phyloP scores from a whole-genome alignment of 2,888 invertebrate species.

The Temnothorax unifasciatus region DNA sequence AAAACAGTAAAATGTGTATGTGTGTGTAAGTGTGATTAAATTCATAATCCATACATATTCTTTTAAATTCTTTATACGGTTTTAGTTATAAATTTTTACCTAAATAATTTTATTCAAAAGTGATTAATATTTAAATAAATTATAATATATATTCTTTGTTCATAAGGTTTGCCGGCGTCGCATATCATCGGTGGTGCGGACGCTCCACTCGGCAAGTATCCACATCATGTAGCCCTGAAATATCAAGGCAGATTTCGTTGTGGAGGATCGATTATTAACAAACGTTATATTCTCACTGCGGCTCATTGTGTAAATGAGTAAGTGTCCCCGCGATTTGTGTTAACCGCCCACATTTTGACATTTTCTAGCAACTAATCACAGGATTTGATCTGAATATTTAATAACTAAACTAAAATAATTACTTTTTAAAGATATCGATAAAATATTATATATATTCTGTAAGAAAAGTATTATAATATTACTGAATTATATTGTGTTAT shows the following conservation, averaged over 20 bases:
- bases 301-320: slow-evolving; percentile 88
- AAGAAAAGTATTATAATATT: too few relatives aligned
- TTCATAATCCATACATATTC: background rate
- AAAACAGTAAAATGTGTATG: background rate
- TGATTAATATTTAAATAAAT: background rate
- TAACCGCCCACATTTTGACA: background rate
- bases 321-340: slow-evolving; percentile 4
- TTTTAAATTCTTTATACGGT: background rate
- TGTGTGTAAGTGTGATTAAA: background rate
- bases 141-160: background rate
- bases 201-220: slow-evolving; percentile 87
- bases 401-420: background rate
- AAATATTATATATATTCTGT: background rate
- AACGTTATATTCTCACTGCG: slow-evolving; percentile 87
- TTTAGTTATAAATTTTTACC: background rate
- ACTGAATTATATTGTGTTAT: background rate
- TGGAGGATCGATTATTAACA: slow-evolving; percentile 88
- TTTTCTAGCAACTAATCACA: background rate
- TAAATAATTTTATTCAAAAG: background rate
- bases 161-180: slow-evolving; percentile 57
- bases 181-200: slow-evolving; percentile 86
- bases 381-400: background rate
- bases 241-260: slow-evolving; percentile 87
- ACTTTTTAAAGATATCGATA: background rate
- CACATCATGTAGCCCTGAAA: slow-evolving; percentile 87